Evolutionary conservation across 2,888 invertebrate genomes (phyloP), one percentile per base, ranked within the genome.

Genomic region (Dicyrtoma fusca): DNA sequence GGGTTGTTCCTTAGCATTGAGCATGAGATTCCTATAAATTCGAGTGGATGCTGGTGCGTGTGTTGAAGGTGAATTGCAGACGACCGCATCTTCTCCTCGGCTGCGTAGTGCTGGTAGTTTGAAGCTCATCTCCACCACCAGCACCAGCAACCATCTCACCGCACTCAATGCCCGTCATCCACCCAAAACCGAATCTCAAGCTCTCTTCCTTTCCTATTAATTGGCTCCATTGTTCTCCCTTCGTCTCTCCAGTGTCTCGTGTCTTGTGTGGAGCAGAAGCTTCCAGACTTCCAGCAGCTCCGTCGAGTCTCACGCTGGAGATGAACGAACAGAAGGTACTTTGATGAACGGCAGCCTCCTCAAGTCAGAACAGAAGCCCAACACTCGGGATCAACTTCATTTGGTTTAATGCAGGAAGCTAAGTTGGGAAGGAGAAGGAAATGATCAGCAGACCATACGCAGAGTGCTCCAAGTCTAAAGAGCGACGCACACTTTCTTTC

Each of bases 141-240:
- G 3, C 19, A 53, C 53, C 21, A 53, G n/a, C n/a, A n/a, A n/a
- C 53, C 34, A 34, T 8, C 34, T 5, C 34, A 34, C 34, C 8
- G 4, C 34, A 34, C 34, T 34, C n/a, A 13, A 49, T 49, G 19
- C 49, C n/a, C 3, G 11, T 49, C 10, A 45, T 45, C 10, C 45
- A 49, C 49, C n/a, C 4, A 17, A 49, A 17, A 34, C 34, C 34
- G 34, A 34, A 34, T 34, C 8, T 34, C 34, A 34, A 34, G 11
- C 53, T 55, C 53, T 55, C 55, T 63, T 72, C 68, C 47, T 69
- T 72, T 61, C 61, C 26, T 66, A 72, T 72, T 72, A 72, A 72
- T 72, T 72, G 72, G 72, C 72, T 64, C 72, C 49, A 72, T 72
- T 72, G 72, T 72, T 72, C 72, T 63, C 47, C 62, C 47, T 51